Conservation (phyloP, 2,797 vertebrate species). For the Lindbergichthys nudifrons region DNA sequence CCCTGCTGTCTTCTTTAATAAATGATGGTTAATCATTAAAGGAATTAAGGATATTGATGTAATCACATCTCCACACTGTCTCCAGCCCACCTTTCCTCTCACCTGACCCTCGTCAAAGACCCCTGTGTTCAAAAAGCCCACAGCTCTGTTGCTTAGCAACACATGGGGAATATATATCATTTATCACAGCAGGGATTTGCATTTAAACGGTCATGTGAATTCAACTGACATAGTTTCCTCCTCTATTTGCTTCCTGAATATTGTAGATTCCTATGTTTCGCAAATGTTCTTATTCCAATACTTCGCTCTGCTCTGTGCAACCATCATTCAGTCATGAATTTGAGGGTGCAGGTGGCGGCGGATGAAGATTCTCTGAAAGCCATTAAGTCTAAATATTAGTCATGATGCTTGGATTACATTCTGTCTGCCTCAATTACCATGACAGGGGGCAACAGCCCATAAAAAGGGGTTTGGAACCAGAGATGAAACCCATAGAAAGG, state of each 20-base stretch:
- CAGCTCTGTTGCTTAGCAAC: constrained; percentile 79
- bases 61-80: constrained; percentile 2
- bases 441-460: constrained; percentile 52
- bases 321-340: constrained; percentile 30
- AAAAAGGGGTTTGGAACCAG: constrained; percentile 34
- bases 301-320: constrained; percentile 10
- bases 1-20: background rate
- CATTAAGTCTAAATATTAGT: constrained; percentile 80
- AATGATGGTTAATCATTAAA: constrained; percentile 5
- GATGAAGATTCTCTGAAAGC: constrained; percentile 75
- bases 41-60: background rate
- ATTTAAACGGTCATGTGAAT: constrained; percentile 51
- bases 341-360: constrained; percentile 69
- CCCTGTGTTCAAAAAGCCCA: constrained; percentile 26
- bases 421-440: constrained; percentile 77
- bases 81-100: background rate
- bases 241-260: constrained; percentile 15
- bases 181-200: constrained; percentile 61
- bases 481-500: constrained; percentile 32
- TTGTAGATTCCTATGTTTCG: background rate
- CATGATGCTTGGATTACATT: constrained; percentile 69
- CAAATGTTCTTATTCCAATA: background rate
- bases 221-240: constrained; percentile 25
- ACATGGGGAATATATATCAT: constrained; percentile 64
- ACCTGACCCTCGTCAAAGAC: constrained; percentile 22